Conservation (phyloP, 2,113 vertebrate species). For the Sterrhoptilus dennistouni region DNA sequence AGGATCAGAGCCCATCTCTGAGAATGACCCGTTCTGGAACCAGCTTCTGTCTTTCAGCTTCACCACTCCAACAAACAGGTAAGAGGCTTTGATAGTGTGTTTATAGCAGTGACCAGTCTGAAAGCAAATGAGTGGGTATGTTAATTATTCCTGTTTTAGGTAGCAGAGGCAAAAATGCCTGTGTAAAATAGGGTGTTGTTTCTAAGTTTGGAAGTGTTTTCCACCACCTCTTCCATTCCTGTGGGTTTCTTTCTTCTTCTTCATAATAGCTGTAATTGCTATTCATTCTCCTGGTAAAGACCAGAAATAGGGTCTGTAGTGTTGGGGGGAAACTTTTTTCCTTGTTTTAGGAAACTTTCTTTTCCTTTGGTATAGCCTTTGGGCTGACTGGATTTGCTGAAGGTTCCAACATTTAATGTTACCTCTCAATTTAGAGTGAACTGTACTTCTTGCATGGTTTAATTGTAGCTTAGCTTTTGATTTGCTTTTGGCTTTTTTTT, state of each 20-base stretch:
- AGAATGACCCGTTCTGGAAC: slow-evolving; percentile 98
- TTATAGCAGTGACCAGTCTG: not conserved
- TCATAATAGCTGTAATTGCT: not conserved
- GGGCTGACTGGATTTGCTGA: not conserved
- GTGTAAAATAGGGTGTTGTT: not conserved
- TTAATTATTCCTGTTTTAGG: not conserved
- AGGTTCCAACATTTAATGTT: not conserved
- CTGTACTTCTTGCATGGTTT: not conserved
- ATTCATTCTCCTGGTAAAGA: not conserved
- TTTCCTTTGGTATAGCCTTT: not conserved
- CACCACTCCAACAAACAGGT: slow-evolving; percentile 92
- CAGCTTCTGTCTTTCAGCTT: slow-evolving; percentile 97
- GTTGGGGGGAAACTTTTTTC: not conserved
- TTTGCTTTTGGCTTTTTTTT: not conserved
- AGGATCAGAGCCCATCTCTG: slow-evolving; percentile 87
- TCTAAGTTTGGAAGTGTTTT: not conserved
- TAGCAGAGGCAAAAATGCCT: not conserved
- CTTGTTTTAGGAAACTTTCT: not conserved
- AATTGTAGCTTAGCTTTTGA: not conserved
- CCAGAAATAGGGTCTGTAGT: not conserved
- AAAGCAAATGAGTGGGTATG: not conserved
- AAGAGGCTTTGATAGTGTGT: not conserved
- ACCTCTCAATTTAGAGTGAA: not conserved
- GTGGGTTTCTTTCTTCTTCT: not conserved
- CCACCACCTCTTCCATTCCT: not conserved